phyloP scores from a whole-genome alignment of 30 jellyfish, hydroid and myxozoan species.

The Pelagia noctiluca region DNA sequence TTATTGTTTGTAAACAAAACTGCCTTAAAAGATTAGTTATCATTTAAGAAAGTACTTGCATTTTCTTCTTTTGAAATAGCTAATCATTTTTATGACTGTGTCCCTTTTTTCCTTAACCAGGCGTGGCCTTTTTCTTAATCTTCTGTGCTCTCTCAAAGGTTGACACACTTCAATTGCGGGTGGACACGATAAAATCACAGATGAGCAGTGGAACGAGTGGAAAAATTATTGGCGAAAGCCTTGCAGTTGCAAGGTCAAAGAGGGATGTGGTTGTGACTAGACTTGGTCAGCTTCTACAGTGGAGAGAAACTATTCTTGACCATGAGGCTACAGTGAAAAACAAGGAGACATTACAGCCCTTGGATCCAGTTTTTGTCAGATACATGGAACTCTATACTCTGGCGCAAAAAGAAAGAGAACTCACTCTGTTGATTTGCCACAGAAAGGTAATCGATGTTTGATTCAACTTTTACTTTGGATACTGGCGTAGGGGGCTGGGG shows the following conservation, averaged over 20 bases:
- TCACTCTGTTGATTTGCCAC: constrained; percentile 12
- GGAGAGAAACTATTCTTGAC: constrained; percentile 48
- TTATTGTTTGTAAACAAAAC: too few relatives aligned
- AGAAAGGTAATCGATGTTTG: constrained; percentile 70
- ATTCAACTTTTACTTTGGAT: too few relatives aligned
- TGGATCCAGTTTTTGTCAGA: constrained; percentile 36
- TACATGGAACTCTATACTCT: constrained; percentile 47
- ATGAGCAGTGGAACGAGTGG: constrained; percentile 45
- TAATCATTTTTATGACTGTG: too few relatives aligned
- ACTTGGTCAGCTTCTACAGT: constrained; percentile 39
- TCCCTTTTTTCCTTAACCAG: neutral
- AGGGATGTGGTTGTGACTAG: constrained; percentile 48
- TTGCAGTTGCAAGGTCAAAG: constrained; percentile 56
- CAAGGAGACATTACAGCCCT: neutral
- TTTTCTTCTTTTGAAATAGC: too few relatives aligned
- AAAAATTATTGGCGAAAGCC: constrained; percentile 12
- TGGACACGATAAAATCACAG: constrained; percentile 48
- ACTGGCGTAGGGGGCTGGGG: too few relatives aligned
- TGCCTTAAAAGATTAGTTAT: too few relatives aligned
- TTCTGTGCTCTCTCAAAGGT: constrained; percentile 52
- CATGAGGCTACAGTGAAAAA: neutral
- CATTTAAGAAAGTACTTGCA: too few relatives aligned
- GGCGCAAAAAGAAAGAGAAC: constrained; percentile 62
- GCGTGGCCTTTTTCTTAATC: neutral
- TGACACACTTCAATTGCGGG: constrained; percentile 65